Base-by-base conservation (phyloP, 1,140 invertebrate genomes). In the Whitmania pigra region DNA sequence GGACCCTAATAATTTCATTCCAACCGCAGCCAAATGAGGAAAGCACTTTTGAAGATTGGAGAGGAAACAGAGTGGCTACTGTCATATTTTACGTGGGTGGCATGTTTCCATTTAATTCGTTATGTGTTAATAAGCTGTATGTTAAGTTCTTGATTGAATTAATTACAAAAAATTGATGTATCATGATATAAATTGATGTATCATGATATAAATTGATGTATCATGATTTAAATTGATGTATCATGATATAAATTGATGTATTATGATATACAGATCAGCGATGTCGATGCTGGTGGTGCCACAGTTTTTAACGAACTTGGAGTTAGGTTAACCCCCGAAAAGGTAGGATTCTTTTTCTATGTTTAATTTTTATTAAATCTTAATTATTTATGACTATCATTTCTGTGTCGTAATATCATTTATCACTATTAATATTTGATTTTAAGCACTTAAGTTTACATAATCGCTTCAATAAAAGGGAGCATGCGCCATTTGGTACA, bases 271-370 rank as follows among this genome's bases (percentile, higher is more conserved):
- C 36, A 70, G 69, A 70, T 70, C 15, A 70, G 36, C 53, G 90
- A 94, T 77, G 92, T 95, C 67, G 86, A 90, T 60, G 91, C 93
- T 82, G 93, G 93, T 11, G 93, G 93, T 31, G 92, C 91, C 18
- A 95, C 93, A 0, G 92, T 94, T 43, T 96, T 95, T 78, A 91
- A 92, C 0, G 85, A 87, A 67, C 83, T 94, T 49, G 88, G 88
- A 43, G 83, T 91, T 18, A 73, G 72, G 31, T 66, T 75, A 2
- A 31, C 20, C 11, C 75, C 75, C 13, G 53, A 49, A 53, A 75
- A 73, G 71, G 76, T 18, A 49, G 31, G 22, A 69, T 69, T 27
- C 36, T 13, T 69, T 22, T 36, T 69, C 43, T 49, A 0, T 49
- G 43, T 63, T 31, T 25, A 11, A 63, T 18, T 0, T 25, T 36